phyloP scores from a whole-genome alignment of 2,113 vertebrate species.

The Sebastes schlegelii region DNA sequence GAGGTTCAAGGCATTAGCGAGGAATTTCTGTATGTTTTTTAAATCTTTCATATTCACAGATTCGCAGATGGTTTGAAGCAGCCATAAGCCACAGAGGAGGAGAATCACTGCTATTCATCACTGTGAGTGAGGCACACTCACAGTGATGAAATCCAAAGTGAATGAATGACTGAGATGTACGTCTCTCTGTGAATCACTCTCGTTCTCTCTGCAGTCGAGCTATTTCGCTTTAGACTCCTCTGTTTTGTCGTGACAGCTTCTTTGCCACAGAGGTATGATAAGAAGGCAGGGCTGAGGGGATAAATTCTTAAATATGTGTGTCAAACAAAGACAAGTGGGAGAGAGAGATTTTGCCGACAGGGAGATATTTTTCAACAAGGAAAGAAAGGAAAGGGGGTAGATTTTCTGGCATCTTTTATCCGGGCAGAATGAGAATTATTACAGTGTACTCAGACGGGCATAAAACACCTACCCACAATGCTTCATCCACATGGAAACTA shows the following conservation, averaged over 20 bases:
- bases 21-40: constrained; percentile 12
- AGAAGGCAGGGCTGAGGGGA: constrained; percentile 44
- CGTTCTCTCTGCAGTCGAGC: constrained; percentile 17
- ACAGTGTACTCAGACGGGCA: constrained; percentile 10
- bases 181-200: constrained; percentile 41
- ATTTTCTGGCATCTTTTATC: constrained; percentile 32
- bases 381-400: not conserved
- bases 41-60: constrained; percentile 21
- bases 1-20: constrained; percentile 1
- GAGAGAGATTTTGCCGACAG: constrained; percentile 32
- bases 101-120: constrained; percentile 51
- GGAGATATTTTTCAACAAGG: constrained; percentile 39
- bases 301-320: constrained; percentile 52
- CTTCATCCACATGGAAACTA: constrained; percentile 22
- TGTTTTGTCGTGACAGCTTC: constrained; percentile 33
- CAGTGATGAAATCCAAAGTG: constrained; percentile 42
- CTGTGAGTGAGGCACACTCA: constrained; percentile 38
- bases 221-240: constrained; percentile 17
- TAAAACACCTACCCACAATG: constrained; percentile 15
- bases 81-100: constrained; percentile 10
- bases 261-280: constrained; percentile 27
- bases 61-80: not conserved
- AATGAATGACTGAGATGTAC: constrained; percentile 37
- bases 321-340: constrained; percentile 50
- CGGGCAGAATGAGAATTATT: constrained; percentile 35